Evolutionary conservation across 2,797 vertebrate species (phyloP).

Genomic region (Mionectes olivaceus): DNA sequence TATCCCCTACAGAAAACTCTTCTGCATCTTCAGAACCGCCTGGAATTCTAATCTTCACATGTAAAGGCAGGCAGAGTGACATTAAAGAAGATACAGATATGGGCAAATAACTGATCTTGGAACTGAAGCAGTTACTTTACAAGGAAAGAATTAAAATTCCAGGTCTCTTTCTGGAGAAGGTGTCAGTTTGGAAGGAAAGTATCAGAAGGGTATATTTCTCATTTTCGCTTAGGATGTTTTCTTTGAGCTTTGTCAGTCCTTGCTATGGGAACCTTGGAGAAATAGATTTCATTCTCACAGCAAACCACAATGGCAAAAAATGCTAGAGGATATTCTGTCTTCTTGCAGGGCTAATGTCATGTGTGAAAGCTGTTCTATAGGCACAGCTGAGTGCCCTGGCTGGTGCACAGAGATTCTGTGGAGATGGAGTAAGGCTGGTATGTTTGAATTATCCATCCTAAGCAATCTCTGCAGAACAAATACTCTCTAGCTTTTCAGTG

Average conservation of each 20-base stretch:
- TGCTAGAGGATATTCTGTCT: background rate
- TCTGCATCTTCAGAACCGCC: background rate
- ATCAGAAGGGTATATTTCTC: background rate
- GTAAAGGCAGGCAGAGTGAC: background rate
- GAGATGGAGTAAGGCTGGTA: background rate
- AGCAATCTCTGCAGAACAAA: background rate
- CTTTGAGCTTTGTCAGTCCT: background rate
- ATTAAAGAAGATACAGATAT: background rate
- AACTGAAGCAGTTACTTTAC: background rate
- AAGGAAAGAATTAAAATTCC: background rate
- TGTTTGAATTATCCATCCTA: background rate
- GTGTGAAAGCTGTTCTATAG: background rate
- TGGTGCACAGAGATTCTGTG: background rate
- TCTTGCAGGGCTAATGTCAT: background rate
- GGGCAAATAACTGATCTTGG: background rate
- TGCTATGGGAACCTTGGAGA: background rate
- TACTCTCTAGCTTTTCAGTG: background rate
- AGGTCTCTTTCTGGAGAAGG: background rate
- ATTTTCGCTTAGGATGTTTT: background rate
- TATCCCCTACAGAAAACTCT: background rate
- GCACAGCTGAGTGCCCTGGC: background rate
- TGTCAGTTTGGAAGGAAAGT: background rate
- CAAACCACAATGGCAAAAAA: background rate
- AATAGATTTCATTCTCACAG: background rate
- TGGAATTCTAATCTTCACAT: background rate